Evolutionary conservation across 2,113 vertebrate species (phyloP), one percentile per base, ranked within the genome.

Genomic region (Tragelaphus buxtoni): DNA sequence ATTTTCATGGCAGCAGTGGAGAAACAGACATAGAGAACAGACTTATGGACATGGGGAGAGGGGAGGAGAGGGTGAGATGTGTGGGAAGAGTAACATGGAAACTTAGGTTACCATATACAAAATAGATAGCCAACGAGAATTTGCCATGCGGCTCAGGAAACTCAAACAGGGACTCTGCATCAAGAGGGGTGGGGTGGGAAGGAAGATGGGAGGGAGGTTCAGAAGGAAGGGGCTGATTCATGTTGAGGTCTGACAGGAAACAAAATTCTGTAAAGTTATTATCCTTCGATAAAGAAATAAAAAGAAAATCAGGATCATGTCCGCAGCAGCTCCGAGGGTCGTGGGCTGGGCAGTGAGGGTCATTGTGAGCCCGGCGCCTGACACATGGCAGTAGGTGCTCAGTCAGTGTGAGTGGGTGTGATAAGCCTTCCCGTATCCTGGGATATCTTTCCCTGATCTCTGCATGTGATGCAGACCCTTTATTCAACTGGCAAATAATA

Each of bases 41-140:
- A 39, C 18, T 22, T 39, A 22, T 12, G 65, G 65, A 72, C n/a
- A 22, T 3, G 18, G n/a, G 65, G n/a, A 11, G 65, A 69, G 9
- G n/a, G 9, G n/a, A 69, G n/a, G 18, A 72, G 18, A 22, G 65
- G 65, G n/a, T 12, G 18, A 11, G 65, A 39, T 39, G n/a, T 11
- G n/a, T 39, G 65, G n/a, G n/a, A 35, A 39, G 65, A 69, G 65
- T 69, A 39, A 39, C 65, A 22, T 22, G 65, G 18, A 39, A 11
- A 72, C n/a, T 22, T 72, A 22, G 0, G 0, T 12, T 6, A 5
- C 65, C 18, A 12, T 22, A 6, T 20, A 9, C 2, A 72, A 12
- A 72, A 72, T 12, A 22, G 65, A 72, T 0, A 72, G 18, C 65
- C 65, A 22, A 22, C 65, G 6, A 2, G n/a, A 22, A 39, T 72